These are phyloP conservation scores for Piezodorus guildinii DNA, from an alignment of 1,140 invertebrate species.

Conservation along the genomic window DNA sequence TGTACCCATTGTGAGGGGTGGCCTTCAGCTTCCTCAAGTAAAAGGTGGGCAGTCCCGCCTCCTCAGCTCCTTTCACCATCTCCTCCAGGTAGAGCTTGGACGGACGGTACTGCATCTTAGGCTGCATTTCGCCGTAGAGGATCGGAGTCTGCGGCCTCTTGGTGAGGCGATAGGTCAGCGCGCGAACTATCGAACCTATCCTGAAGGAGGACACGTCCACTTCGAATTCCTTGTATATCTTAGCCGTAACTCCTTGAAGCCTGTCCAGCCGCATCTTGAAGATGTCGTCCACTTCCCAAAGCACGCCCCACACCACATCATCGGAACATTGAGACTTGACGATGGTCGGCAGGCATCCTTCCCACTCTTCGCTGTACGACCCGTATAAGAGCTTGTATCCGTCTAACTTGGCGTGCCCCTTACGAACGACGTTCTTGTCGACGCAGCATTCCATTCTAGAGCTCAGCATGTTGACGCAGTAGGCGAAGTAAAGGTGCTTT, in stretches of 20 bases:
- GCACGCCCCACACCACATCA: background rate
- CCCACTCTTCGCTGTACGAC: background rate
- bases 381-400: background rate
- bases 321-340: no score
- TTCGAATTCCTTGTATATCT: constrained; percentile 9
- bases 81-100: constrained; percentile 20
- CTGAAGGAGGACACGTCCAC: background rate
- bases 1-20: constrained; percentile 19
- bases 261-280: background rate
- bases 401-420: constrained; percentile 15
- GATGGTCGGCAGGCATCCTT: background rate
- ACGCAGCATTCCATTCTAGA: constrained; percentile 23
- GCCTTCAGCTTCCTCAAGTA: constrained; percentile 18
- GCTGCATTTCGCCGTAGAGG: background rate
- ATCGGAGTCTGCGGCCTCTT: background rate
- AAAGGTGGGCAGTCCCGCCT: constrained; percentile 13
- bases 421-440: constrained; percentile 6
- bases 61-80: constrained; percentile 20
- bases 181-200: background rate
- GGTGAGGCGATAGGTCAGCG: constrained; percentile 16
- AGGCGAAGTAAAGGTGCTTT: constrained; percentile 23
- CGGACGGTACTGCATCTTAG: constrained; percentile 9
- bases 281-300: constrained; percentile 21
- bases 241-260: constrained; percentile 13
- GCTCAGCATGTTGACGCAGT: constrained; percentile 22